Evolutionary conservation across 2,797 vertebrate genomes (phyloP).

Genomic region (Brachyrhaphis roseni): DNA sequence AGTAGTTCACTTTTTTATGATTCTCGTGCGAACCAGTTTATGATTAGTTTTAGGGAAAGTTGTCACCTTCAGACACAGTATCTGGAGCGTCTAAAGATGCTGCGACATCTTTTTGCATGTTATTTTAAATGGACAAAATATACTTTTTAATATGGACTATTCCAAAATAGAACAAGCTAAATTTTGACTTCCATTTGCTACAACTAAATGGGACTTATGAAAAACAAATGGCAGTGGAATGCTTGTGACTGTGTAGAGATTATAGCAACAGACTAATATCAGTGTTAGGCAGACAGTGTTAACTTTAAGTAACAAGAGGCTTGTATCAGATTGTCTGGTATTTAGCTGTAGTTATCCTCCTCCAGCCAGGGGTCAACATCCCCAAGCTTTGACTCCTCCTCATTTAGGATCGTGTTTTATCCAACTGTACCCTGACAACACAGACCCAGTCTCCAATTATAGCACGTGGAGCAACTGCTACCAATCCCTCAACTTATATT

Average conservation of each 20-base stretch:
- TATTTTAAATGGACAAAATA: conserved; percentile 1
- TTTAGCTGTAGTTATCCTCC: conserved; percentile 57
- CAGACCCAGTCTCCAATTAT: conserved; percentile 36
- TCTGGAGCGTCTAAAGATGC: not conserved
- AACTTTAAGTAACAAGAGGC: conserved; percentile 43
- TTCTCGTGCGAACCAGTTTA: not conserved
- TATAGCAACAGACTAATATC: conserved; percentile 22
- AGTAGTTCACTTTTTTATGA: not conserved
- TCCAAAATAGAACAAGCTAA: conserved; percentile 34
- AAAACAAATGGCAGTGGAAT: not conserved
- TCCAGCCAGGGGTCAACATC: conserved; percentile 51
- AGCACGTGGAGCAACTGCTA: conserved; percentile 46
- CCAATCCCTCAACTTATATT: conserved; percentile 44
- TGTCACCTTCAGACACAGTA: not conserved
- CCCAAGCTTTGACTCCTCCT: conserved; percentile 32
- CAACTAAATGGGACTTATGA: not conserved
- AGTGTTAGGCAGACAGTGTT: conserved; percentile 27
- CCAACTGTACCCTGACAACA: conserved; percentile 60
- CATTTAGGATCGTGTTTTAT: conserved; percentile 57
- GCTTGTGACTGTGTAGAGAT: conserved; percentile 25
- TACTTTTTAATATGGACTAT: not conserved
- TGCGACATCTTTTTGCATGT: not conserved
- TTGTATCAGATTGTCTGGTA: conserved; percentile 71
- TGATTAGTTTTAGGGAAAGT: not conserved
- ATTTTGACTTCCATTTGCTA: not conserved